phyloP scores from a whole-genome alignment of 2,113 vertebrate genomes.

The Tachysurus vachellii region DNA sequence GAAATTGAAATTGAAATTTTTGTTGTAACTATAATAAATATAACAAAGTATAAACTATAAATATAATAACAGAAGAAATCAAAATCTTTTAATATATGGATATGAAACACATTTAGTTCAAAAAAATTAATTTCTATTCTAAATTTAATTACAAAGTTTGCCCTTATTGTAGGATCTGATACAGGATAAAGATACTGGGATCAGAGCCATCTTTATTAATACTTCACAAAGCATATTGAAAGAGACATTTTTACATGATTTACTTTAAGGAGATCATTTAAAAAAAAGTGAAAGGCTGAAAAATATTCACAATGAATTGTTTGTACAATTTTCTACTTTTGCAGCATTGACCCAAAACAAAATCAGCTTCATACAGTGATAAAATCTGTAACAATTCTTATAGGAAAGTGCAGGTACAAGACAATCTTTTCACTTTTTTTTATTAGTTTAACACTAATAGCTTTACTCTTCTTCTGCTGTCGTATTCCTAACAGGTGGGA shows the following conservation, averaged over 20 bases:
- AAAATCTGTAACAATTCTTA: not conserved
- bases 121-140: not conserved
- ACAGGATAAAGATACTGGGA: not conserved
- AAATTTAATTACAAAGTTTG: not conserved
- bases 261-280: not conserved
- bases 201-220: not conserved
- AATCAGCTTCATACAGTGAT: constrained; percentile 21
- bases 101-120: no score
- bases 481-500: constrained; percentile 45
- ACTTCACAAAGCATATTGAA: not conserved
- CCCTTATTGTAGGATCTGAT: not conserved
- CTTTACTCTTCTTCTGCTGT: constrained; percentile 44
- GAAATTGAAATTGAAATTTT: no score
- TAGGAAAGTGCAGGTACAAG: constrained; percentile 47
- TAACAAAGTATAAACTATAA: no score
- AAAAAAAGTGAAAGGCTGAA: not conserved
- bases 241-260: not conserved
- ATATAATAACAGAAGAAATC: no score
- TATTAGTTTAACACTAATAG: constrained; percentile 40
- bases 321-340: constrained; percentile 39
- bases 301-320: not conserved
- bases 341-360: constrained; percentile 28
- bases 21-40: no score
- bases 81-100: no score
- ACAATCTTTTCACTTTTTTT: constrained; percentile 6